Base-by-base conservation (phyloP, 1,140 invertebrate species). In the Lamellibrachia luymesi region DNA sequence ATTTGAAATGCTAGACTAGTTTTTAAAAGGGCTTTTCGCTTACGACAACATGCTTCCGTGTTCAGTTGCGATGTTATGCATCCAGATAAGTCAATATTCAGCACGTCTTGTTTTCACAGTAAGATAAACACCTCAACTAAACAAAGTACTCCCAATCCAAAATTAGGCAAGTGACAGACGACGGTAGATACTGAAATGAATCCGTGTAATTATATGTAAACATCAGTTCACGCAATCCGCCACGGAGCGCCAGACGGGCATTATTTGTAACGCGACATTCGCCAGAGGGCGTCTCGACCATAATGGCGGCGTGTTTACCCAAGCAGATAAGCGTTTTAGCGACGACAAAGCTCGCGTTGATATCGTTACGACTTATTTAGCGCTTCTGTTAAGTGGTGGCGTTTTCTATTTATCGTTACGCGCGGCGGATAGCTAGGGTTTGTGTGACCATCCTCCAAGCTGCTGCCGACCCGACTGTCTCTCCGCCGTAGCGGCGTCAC, bases 351-450 rank as follows among this genome's bases (percentile, higher is more conserved):
- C 64, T 22, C 7, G 64, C 64, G 64, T 80, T 80, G 64, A 80
- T 80, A 80, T 80, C 64, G 64, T 80, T 80, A 80, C 64, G 64
- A 80, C 64, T 80, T 80, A 80, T 80, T 80, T 80, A 80, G 64
- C 64, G 64, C 64, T 17, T 56, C 52, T 6, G 52, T 56, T 56
- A 56, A 56, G 52, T 56, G 38, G 38, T 38, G 52, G 52, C 52
- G 52, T 56, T 17, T 80, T 80, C 64, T 80, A 22, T 80, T 80
- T 80, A 80, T 10, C 64, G 64, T 80, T 80, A 80, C 64, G 64
- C 64, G 64, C 64, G 64, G 64, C 64, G 64, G 5, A 22, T 80
- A 4, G 64, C 64, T 80, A 22, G 64, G 64, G 64, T 80, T 10
- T 80, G 13, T 80, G 64, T 80, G 64, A 17, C 17, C 64, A 80